Percentiles rank a stretch among this genome's conserved stretches.
Evolutionary conservation across 2,797 vertebrate genomes (phyloP).

Genomic region (Alectoris magna): DNA sequence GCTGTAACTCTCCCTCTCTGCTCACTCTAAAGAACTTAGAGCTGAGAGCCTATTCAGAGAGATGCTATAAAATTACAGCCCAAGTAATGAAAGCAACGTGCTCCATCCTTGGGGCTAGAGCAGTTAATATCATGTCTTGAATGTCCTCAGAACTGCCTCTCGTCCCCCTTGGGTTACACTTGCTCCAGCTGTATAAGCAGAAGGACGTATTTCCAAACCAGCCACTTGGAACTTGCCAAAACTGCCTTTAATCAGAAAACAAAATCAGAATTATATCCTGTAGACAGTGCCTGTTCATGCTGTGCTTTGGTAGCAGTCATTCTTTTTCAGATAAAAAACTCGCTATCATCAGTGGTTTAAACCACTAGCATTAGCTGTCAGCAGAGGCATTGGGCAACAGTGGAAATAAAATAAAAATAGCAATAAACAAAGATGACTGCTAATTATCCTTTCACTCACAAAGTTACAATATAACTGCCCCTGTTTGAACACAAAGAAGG

Average conservation of each 20-base stretch:
- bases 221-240: neutral
- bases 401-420: neutral
- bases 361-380: neutral
- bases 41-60: neutral
- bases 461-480: slow-evolving; percentile 36
- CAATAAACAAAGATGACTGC: neutral
- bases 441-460: slow-evolving; percentile 24
- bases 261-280: neutral
- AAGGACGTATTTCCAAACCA: neutral
- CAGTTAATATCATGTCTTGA: neutral
- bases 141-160: neutral
- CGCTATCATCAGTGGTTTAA: neutral
- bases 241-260: slow-evolving; percentile 6
- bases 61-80: neutral
- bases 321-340: neutral
- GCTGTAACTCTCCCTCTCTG: neutral
- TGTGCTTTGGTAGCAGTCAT: neutral
- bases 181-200: neutral
- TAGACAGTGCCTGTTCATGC: neutral
- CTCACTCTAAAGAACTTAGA: neutral
- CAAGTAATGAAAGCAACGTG: neutral
- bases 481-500: slow-evolving; percentile 22
- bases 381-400: neutral
- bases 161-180: neutral
- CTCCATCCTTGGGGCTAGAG: neutral